Conservation (phyloP, 2,113 vertebrate genomes). For the Lanius ludovicianus region DNA sequence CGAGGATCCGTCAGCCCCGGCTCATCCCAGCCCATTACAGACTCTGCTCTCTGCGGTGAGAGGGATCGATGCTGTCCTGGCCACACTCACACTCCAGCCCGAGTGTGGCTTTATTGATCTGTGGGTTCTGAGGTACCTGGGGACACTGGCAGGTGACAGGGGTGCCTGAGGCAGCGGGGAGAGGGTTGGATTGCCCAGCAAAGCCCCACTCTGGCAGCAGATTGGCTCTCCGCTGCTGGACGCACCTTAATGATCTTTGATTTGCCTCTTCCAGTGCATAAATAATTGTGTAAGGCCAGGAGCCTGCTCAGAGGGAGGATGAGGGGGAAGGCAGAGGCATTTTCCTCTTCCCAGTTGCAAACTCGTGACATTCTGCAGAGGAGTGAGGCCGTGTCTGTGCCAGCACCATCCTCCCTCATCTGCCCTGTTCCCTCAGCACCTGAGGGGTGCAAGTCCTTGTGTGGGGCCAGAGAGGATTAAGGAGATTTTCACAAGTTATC, state of each 20-base stretch:
- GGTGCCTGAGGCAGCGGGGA: not conserved
- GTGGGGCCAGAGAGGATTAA: not conserved
- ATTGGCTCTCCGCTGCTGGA: not conserved
- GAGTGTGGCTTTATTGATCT: not conserved
- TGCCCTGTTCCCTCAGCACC: not conserved
- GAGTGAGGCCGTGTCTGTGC: rapidly evolving
- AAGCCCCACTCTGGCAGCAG: not conserved
- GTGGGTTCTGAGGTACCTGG: not conserved
- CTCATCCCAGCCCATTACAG: conserved; percentile 33
- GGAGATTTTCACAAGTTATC: not conserved
- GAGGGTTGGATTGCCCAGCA: rapidly evolving
- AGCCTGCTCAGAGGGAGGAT: not conserved
- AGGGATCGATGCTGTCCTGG: not conserved
- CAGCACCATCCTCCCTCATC: not conserved
- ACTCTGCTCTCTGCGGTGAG: not conserved
- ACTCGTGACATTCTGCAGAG: not conserved
- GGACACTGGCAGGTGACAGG: not conserved
- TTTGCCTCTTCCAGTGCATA: conserved; percentile 1
- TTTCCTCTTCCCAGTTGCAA: not conserved
- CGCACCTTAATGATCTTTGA: not conserved
- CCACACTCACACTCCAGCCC: not conserved
- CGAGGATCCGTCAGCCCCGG: not conserved
- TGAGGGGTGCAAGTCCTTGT: not conserved
- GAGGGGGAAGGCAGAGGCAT: not conserved
- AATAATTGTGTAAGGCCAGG: not conserved